A percentile compares a stretch with the other conserved stretches of the same genome.
Evolutionary conservation across 2,797 vertebrate species (phyloP).

Genomic region (Corythornis leucogaster): DNA sequence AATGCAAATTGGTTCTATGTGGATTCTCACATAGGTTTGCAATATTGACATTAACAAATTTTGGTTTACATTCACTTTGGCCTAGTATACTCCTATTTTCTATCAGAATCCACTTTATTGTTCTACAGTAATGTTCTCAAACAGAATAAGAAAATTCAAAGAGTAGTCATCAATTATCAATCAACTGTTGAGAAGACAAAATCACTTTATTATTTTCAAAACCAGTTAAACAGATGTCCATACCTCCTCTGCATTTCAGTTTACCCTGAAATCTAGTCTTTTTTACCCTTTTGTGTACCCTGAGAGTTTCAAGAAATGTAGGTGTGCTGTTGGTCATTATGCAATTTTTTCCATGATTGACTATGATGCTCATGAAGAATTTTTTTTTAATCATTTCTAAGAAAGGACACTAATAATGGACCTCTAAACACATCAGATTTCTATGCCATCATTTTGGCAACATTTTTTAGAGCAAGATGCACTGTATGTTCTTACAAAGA

Average conservation of each 20-base stretch:
- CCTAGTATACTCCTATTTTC: too few species aligned
- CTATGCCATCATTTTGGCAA: not conserved
- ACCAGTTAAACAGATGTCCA: not conserved
- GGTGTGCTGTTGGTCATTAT: not conserved
- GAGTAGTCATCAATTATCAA: too few species aligned
- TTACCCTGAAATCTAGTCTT: not conserved
- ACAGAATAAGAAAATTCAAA: too few species aligned
- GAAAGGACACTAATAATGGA: not conserved
- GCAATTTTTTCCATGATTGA: not conserved
- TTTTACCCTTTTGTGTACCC: not conserved
- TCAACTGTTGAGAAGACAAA: not conserved
- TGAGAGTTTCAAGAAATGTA: not conserved
- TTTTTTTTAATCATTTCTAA: not conserved
- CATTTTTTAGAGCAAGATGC: not conserved
- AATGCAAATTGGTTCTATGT: too few species aligned
- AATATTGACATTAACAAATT: not conserved
- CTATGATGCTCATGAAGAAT: accelerated
- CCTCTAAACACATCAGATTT: not conserved
- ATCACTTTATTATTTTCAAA: not conserved
- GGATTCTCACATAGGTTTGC: too few species aligned
- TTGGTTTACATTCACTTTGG: too few species aligned
- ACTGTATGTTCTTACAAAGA: not conserved
- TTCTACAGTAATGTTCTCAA: too few species aligned
- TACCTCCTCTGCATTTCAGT: not conserved
- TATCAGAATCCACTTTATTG: too few species aligned